Conservation (phyloP, 2,113 vertebrate genomes). For the Fregetta grallaria region DNA sequence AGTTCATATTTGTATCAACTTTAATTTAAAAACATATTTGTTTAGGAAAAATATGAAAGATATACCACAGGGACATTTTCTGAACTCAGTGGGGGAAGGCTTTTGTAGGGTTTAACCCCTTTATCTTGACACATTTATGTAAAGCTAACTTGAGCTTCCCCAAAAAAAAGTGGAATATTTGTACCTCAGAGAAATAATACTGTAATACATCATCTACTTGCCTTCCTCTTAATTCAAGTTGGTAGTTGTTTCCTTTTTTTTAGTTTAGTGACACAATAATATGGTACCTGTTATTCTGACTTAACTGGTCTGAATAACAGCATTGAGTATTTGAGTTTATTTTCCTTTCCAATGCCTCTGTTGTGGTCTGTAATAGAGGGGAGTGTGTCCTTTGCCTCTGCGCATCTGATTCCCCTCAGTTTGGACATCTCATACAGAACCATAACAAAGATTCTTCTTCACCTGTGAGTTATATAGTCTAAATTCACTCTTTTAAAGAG, state of each 20-base stretch:
- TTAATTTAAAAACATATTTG: conserved; percentile 37
- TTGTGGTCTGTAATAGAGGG: background rate
- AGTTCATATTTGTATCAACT: conserved; percentile 12
- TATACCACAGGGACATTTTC: background rate
- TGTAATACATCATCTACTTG: background rate
- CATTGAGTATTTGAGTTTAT: background rate
- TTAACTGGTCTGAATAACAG: background rate
- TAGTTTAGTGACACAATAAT: background rate
- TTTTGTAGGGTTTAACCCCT: background rate
- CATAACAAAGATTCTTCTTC: background rate
- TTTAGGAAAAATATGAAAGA: conserved; percentile 27
- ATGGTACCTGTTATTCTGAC: background rate
- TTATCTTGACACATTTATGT: background rate
- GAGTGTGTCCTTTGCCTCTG: background rate
- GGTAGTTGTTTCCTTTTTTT: background rate
- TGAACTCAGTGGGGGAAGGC: background rate
- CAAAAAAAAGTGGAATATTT: background rate
- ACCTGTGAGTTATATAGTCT: background rate
- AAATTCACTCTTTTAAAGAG: background rate
- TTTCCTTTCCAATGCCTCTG: background rate
- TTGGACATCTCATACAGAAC: background rate
- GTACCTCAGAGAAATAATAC: background rate
- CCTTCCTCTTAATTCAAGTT: background rate
- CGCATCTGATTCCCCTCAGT: background rate
- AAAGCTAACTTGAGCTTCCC: background rate